Evolutionary conservation across 2,113 vertebrate species (phyloP).

Genomic region (Trematomus loennbergii): DNA sequence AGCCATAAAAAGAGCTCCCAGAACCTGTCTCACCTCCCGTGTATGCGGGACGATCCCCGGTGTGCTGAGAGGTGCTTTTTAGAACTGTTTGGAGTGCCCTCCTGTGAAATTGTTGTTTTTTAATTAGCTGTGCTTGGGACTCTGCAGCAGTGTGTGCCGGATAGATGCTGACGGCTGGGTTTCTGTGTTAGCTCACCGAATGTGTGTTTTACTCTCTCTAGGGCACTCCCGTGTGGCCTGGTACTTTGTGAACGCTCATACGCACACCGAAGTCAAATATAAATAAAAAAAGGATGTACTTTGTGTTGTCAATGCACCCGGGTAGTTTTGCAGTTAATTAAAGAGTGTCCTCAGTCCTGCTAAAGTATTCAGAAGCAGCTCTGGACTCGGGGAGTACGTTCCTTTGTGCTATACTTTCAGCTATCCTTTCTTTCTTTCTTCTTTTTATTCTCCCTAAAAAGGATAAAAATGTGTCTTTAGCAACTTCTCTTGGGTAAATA

Average conservation of each 20-base stretch:
- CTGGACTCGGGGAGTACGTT: slow-evolving; percentile 15
- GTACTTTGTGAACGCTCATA: slow-evolving; percentile 51
- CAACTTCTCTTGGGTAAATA: slow-evolving; percentile 60
- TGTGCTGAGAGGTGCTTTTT: slow-evolving; percentile 86
- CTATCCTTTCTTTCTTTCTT: background rate
- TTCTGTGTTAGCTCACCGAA: slow-evolving; percentile 72
- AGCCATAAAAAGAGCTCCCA: slow-evolving; percentile 75
- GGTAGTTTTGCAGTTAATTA: slow-evolving; percentile 60
- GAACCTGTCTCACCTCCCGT: slow-evolving; percentile 67
- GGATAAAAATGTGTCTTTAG: slow-evolving; percentile 59
- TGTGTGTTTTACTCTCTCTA: slow-evolving; percentile 63
- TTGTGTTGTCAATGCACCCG: slow-evolving; percentile 49
- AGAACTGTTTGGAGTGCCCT: slow-evolving; percentile 81
- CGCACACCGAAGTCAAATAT: slow-evolving; percentile 15
- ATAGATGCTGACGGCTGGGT: slow-evolving; percentile 83
- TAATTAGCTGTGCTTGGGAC: slow-evolving; percentile 85
- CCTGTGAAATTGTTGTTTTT: slow-evolving; percentile 87
- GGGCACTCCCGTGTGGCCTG: slow-evolving; percentile 68
- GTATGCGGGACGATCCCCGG: slow-evolving; percentile 76
- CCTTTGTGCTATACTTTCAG: slow-evolving; percentile 32
- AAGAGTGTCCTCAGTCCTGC: slow-evolving; percentile 45
- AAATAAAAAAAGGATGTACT: slow-evolving; percentile 28
- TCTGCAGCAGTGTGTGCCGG: slow-evolving; percentile 57
- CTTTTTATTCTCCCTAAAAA: slow-evolving; percentile 61
- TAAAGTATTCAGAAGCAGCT: slow-evolving; percentile 25